These are phyloP conservation scores for Dasyurus viverrinus DNA, from an alignment of 2,113 vertebrate species.

Conservation along the genomic window DNA sequence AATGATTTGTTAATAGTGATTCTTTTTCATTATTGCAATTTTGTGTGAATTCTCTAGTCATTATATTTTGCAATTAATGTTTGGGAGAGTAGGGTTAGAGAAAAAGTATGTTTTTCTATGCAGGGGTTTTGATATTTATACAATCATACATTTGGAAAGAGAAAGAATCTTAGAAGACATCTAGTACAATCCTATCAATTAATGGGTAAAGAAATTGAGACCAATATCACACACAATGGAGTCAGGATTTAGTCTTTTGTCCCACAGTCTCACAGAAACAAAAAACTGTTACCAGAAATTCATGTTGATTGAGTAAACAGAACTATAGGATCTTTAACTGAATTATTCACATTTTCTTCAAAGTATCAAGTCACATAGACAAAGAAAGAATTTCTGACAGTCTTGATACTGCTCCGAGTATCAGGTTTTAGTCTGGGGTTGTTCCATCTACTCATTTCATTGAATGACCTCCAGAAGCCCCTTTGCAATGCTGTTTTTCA, in stretches of 20 bases:
- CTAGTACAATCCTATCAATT: background rate
- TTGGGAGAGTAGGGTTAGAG: background rate
- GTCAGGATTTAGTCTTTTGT: background rate
- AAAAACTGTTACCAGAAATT: background rate
- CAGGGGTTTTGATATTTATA: background rate
- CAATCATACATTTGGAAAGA: background rate
- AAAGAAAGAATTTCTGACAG: background rate
- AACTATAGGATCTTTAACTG: background rate
- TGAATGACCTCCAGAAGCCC: background rate
- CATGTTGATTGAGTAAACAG: no score
- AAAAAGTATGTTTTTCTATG: slow-evolving; percentile 22
- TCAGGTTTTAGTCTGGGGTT: background rate
- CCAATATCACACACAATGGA: background rate
- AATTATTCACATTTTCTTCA: background rate
- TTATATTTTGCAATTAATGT: slow-evolving; percentile 56
- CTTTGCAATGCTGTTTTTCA: background rate
- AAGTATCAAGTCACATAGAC: background rate
- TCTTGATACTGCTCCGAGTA: background rate
- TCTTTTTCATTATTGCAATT: slow-evolving; percentile 40
- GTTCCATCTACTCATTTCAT: background rate
- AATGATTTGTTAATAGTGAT: slow-evolving; percentile 39
- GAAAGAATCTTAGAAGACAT: background rate
- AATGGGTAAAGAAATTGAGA: background rate
- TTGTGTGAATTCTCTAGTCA: slow-evolving; percentile 23
- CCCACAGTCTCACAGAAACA: background rate